Evolutionary conservation across 2,888 invertebrate genomes (phyloP).

Genomic region (Aphidoletes aphidimyza): DNA sequence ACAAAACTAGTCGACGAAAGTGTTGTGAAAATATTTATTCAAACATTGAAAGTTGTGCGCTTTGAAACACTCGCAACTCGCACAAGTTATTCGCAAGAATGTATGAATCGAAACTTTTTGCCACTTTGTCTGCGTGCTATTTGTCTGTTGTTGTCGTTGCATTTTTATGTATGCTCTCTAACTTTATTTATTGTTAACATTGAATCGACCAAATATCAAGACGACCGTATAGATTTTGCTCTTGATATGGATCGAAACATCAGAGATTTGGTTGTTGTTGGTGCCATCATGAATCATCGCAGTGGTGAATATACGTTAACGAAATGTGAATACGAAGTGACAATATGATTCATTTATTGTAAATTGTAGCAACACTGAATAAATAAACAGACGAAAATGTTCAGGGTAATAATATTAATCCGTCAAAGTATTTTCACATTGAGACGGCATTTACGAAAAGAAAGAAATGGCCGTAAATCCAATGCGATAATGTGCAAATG

Average conservation of each 20-base stretch:
- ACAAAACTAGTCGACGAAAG: too few relatives aligned
- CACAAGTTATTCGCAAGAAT: too few relatives aligned
- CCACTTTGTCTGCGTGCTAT: constrained; percentile 5
- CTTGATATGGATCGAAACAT: too few relatives aligned
- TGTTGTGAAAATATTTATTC: too few relatives aligned
- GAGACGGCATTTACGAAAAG: background rate
- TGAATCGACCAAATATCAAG: too few relatives aligned
- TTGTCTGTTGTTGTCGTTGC: background rate
- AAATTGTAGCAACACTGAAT: background rate
- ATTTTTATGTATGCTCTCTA: background rate
- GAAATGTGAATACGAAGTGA: background rate
- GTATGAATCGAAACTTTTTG: too few relatives aligned
- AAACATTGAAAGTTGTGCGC: too few relatives aligned
- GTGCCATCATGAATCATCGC: too few relatives aligned
- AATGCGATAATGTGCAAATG: background rate
- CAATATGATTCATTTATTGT: constrained; percentile 27
- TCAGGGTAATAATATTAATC: constrained; percentile 4
- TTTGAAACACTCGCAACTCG: too few relatives aligned
- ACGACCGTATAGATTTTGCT: too few relatives aligned
- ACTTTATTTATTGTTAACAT: constrained; percentile 9
- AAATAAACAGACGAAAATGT: background rate
- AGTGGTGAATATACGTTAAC: background rate
- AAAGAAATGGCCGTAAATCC: background rate
- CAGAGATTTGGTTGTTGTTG: too few relatives aligned
- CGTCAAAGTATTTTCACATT: background rate